These are phyloP conservation scores for Phaethornis superciliosus DNA, from an alignment of 2,113 vertebrate genomes.

Conservation along the genomic window DNA sequence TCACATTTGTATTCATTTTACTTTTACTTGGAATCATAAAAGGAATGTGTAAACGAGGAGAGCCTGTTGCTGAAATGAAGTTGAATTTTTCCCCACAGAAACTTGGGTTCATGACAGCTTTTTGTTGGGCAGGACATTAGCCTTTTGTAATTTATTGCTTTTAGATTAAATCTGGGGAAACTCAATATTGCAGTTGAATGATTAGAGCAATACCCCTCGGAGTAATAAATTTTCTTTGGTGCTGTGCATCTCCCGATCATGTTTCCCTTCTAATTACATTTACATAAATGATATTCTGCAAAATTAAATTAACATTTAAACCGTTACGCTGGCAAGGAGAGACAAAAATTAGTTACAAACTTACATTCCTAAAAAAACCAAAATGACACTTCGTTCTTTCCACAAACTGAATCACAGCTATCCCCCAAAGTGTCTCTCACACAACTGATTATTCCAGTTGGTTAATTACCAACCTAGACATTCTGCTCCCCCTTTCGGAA, in stretches of 20 bases:
- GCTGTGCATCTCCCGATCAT: slow-evolving; percentile 86
- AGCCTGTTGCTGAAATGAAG: slow-evolving; percentile 82
- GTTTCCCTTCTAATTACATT: slow-evolving; percentile 98
- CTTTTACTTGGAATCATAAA: slow-evolving; percentile 72
- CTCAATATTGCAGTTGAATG: slow-evolving; percentile 98
- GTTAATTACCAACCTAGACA: slow-evolving; percentile 49
- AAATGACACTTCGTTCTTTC: slow-evolving; percentile 66
- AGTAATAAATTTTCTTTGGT: slow-evolving; percentile 96
- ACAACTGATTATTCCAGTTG: slow-evolving; percentile 37
- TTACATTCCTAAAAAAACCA: slow-evolving; percentile 70
- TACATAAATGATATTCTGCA: slow-evolving; percentile 97
- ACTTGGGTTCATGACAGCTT: slow-evolving; percentile 83
- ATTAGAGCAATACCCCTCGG: slow-evolving; percentile 92
- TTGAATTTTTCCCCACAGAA: slow-evolving; percentile 72
- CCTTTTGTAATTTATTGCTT: slow-evolving; percentile 94
- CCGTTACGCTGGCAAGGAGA: slow-evolving; percentile 82
- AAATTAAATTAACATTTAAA: slow-evolving; percentile 92
- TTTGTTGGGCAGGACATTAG: slow-evolving; percentile 83
- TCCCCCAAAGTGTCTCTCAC: slow-evolving; percentile 63
- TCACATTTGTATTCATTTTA: slow-evolving; percentile 68
- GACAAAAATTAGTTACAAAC: slow-evolving; percentile 83
- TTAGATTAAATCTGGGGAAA: slow-evolving; percentile 97
- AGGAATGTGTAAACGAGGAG: slow-evolving; percentile 69
- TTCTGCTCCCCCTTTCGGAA: slow-evolving; percentile 52
- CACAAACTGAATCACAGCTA: slow-evolving; percentile 65